Conservation (phyloP, 2,888 invertebrate genomes). For the Aphrophora alni region DNA sequence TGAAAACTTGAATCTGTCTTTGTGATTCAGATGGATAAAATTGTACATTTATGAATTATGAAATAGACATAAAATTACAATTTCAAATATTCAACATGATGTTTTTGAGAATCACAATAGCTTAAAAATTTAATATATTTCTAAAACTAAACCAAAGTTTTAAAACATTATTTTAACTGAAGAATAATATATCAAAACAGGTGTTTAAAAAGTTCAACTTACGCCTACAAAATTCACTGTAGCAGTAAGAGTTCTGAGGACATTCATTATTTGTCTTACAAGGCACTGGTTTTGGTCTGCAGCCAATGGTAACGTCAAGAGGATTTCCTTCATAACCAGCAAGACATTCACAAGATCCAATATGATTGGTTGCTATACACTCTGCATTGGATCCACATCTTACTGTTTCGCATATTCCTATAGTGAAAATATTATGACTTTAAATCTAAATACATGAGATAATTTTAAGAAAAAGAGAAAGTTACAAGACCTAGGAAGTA, state of each 20-base stretch:
- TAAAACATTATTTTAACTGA: too few relatives aligned
- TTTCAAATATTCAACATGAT: too few relatives aligned
- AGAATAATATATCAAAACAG: too few relatives aligned
- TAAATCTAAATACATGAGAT: neutral
- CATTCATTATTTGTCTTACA: slow-evolving; percentile 78
- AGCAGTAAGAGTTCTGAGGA: slow-evolving; percentile 79
- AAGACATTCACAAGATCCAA: slow-evolving; percentile 79
- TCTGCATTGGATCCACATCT: slow-evolving; percentile 85
- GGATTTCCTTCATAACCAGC: slow-evolving; percentile 80
- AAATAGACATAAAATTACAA: too few relatives aligned
- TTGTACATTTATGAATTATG: too few relatives aligned
- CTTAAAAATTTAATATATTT: too few relatives aligned
- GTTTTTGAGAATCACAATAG: too few relatives aligned
- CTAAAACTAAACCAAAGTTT: too few relatives aligned
- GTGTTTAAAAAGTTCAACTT: slow-evolving; percentile 56
- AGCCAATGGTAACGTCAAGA: slow-evolving; percentile 71
- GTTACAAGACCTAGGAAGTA: too few relatives aligned
- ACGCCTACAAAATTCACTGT: slow-evolving; percentile 82
- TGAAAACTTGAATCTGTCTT: too few relatives aligned
- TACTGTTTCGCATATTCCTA: slow-evolving; percentile 78
- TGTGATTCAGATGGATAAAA: too few relatives aligned
- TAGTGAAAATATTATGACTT: slow-evolving; percentile 21
- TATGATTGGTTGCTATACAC: slow-evolving; percentile 78
- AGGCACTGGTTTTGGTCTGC: slow-evolving; percentile 74
- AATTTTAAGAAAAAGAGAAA: neutral